Conservation (phyloP, 1,140 invertebrate genomes). For the Ptiloglossa arizonensis region DNA sequence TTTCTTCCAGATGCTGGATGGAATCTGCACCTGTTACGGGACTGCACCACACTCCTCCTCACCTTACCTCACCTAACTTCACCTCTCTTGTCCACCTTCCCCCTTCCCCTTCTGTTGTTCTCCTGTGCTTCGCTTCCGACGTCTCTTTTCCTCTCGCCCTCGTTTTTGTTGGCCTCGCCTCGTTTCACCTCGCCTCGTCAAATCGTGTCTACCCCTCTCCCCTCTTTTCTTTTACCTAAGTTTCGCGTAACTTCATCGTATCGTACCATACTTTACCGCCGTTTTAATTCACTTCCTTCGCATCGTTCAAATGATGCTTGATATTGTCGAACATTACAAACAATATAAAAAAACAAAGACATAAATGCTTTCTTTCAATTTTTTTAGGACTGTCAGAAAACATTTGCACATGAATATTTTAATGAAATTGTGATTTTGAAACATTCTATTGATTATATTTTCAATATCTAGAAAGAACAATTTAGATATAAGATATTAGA, state of each 20-base stretch:
- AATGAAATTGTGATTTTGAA: background rate
- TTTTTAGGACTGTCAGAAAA: background rate
- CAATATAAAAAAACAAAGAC: background rate
- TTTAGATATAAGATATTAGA: background rate
- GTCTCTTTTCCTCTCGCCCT: constrained; percentile 41
- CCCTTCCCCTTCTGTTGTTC: background rate
- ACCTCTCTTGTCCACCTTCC: background rate
- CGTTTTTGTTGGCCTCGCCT: constrained; percentile 36
- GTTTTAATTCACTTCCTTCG: constrained; percentile 24
- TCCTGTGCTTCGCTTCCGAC: constrained; percentile 16
- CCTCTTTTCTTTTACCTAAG: constrained; percentile 34
- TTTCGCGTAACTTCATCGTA: constrained; percentile 36
- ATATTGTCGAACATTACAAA: background rate
- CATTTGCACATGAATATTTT: background rate
- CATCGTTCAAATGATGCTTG: background rate
- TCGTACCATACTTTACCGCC: constrained; percentile 24
- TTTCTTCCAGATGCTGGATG: constrained; percentile 71
- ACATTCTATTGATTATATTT: background rate
- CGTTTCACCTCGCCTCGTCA: constrained; percentile 45
- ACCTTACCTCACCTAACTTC: constrained; percentile 42
- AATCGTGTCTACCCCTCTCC: constrained; percentile 17
- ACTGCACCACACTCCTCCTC: constrained; percentile 59
- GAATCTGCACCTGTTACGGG: constrained; percentile 76
- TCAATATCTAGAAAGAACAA: no score
- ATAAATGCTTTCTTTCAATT: constrained; percentile 1